A percentile compares a stretch with the other conserved stretches of the same genome.
Conservation (phyloP, 2,113 vertebrate species). For the Parotia lawesii region DNA sequence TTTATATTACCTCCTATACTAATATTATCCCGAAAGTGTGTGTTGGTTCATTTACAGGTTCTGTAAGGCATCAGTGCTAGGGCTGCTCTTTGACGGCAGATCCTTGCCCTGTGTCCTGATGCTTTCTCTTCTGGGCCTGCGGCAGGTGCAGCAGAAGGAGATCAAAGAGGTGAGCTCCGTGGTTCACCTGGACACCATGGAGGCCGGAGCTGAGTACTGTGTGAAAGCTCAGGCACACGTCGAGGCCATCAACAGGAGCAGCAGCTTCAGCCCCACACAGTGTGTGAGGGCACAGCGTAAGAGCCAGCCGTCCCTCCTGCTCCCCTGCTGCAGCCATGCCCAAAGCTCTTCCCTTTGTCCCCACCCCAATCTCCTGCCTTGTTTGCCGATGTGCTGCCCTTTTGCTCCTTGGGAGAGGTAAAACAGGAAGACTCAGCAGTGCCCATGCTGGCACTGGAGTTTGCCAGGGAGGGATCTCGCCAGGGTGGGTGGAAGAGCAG, state of each 20-base stretch:
- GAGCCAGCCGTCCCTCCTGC: background rate
- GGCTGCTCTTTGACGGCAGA: background rate
- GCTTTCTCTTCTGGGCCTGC: background rate
- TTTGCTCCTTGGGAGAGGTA: background rate
- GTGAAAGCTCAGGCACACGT: slow-evolving; percentile 60
- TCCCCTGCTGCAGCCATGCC: background rate
- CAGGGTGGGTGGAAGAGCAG: background rate
- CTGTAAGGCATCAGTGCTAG: fast-evolving
- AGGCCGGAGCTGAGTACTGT: slow-evolving; percentile 62
- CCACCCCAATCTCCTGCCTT: background rate
- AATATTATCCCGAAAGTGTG: fast-evolving
- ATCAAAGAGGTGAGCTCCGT: background rate
- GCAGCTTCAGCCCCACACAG: slow-evolving; percentile 58
- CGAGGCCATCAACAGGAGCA: slow-evolving; percentile 57
- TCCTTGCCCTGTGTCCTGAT: background rate
- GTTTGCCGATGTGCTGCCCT: background rate
- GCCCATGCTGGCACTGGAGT: background rate
- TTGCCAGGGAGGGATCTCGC: background rate
- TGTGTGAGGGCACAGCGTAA: slow-evolving; percentile 68
- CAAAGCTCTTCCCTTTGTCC: background rate
- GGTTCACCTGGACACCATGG: slow-evolving; percentile 58
- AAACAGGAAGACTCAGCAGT: too few species aligned
- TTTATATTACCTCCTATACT: too few species aligned
- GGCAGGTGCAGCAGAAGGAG: slow-evolving; percentile 52
- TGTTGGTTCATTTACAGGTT: background rate